These are phyloP conservation scores for Spatulosminthurus flaviceps DNA, from an alignment of 2,888 invertebrate genomes.

Conservation along the genomic window DNA sequence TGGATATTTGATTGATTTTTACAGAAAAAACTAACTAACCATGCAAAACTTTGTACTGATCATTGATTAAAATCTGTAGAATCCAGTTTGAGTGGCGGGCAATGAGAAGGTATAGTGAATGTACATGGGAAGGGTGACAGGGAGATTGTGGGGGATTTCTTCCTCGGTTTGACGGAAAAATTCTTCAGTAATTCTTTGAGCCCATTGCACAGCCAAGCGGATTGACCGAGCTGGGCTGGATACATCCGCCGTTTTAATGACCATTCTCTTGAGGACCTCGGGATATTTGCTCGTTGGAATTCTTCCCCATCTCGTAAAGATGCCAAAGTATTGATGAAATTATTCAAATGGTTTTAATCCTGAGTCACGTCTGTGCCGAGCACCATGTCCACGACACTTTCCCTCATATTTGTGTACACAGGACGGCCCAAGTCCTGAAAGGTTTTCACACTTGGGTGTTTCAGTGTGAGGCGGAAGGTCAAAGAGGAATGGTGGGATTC, in stretches of 20 bases:
- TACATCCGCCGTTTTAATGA: conserved; percentile 46
- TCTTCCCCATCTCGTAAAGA: background rate
- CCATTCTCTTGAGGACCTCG: conserved; percentile 32
- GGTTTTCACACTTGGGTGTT: conserved; percentile 30
- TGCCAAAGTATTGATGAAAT: conserved; percentile 23
- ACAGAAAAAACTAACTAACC: no score
- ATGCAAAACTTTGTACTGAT: conserved; percentile 98
- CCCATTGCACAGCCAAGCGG: conserved; percentile 78
- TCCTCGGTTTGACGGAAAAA: conserved; percentile 97
- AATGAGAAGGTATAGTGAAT: conserved; percentile 94
- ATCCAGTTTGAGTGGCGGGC: conserved; percentile 96
- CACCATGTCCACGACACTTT: conserved; percentile 47
- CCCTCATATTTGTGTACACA: conserved; percentile 25
- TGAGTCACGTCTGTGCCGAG: conserved; percentile 46
- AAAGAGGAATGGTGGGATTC: conserved; percentile 46
- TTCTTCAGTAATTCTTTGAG: conserved; percentile 93
- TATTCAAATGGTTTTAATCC: conserved; percentile 31
- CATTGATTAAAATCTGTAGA: conserved; percentile 96
- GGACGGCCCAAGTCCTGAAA: conserved; percentile 37
- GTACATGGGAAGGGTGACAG: conserved; percentile 98
- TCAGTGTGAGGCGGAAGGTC: conserved; percentile 37
- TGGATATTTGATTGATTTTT: no score
- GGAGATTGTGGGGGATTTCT: conserved; percentile 86
- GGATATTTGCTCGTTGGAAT: no score
- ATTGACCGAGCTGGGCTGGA: conserved; percentile 44